Base-by-base conservation (phyloP, 2,888 invertebrate species). In the Amiota communis region DNA sequence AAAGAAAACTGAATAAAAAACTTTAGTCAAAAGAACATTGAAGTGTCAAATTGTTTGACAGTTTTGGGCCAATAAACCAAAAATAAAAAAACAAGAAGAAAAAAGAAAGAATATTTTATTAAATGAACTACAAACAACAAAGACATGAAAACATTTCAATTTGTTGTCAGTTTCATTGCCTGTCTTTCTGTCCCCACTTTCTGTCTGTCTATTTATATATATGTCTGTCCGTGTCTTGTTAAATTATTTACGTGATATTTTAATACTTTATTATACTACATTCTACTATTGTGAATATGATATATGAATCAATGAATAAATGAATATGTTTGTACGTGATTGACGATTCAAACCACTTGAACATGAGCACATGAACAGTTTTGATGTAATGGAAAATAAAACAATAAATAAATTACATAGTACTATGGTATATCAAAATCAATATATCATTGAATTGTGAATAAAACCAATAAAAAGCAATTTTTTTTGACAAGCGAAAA, bases 21-120 rank as follows among this genome's bases (percentile, higher is more conserved):
- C 46, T 63, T 63, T 2, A 46, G 46, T 63, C 63, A 67, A 63
- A 63, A 56, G 71, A 77, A 75, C 76, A 76, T 79, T 71, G 82
- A 76, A 74, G 71, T 79, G 81, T 82, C 78, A 73, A 76, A 36
- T 71, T 72, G 47, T 57, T 75, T 74, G 82, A 76, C 82, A 80
- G 74, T 80, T 81, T 65, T 74, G 78, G 79, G 74, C 72, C 76
- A 75, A 51, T 10, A 51, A 72, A 70, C 64, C 73, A 76, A 76
- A 67, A 69, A 67, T 77, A 76, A 81, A 78, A 81, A 13, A 51
- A n/a, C 4, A 1, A 1, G 2, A 1, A 2, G 8, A 2, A 63
- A 36, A 13, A 23, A 63, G 8, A 20, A 9, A 11, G n/a, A 2
- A 48, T 48, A 49, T 68, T 23, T 53, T 53, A 68, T 68, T 68